Evolutionary conservation across 1,140 invertebrate species (phyloP), one percentile per base, ranked within the genome.

Genomic region (Aphis craccivora): DNA sequence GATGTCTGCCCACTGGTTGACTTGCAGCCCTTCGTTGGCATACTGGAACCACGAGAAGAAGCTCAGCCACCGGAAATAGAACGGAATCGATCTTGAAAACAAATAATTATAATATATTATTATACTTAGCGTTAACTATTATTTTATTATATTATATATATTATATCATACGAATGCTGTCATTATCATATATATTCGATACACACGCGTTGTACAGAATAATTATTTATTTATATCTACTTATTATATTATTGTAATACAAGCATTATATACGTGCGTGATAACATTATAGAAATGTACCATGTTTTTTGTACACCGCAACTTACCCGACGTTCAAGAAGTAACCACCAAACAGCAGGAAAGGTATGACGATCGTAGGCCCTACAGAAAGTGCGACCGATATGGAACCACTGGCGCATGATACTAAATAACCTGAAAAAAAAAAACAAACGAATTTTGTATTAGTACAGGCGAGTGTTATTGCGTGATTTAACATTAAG

Each of bases 21-120:
- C 97, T n/a, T 98, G 96, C 2, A 99, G 95, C 0, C 98, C 98
- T 95, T 99, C 98, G 95, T 98, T 99, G 83, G 97, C 98, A 95
- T 99, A 99, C 88, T 97, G 97, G 95, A 99, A 99, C 98, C 99
- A 99, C 0, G 98, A 99, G 35, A 99, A 95, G 95, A 99, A 98
- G 30, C 98, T 98, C 93, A 99, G 95, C 98, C 98, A 99, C 91
- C 97, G 96, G 92, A 99, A 97, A 95, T 99, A 99, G 0, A 96
- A 95, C 1, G 98, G 99, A 40, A 99, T 97, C 1, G 98, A 98
- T 6, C 97, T 98, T 51, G 94, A 94, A 95, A 95, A 94, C 93
- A 94, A 94, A 60, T 18, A 37, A n/a, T 53, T 37, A n/a, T 37
- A 35, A 93, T 55, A 25, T 55, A 90, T 25, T 90, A 60, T 30